Evolutionary conservation across 1,140 invertebrate genomes (phyloP).

Genomic region (Zaprionus gabonicus): DNA sequence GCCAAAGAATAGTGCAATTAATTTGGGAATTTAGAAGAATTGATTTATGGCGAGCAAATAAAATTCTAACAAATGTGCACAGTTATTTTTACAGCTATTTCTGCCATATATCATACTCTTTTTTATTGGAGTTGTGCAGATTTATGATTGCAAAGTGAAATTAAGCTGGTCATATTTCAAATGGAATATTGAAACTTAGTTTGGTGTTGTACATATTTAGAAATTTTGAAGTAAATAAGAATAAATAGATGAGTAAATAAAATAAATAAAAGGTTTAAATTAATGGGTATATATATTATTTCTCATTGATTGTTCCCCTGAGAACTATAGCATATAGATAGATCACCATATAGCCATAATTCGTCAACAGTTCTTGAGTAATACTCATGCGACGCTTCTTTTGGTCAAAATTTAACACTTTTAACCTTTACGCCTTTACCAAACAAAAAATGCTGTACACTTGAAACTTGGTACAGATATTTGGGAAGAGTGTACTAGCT

Average conservation of each 20-base stretch:
- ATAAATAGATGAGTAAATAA: neutral
- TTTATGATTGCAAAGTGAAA: neutral
- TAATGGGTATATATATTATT: too few species aligned
- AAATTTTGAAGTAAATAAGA: neutral
- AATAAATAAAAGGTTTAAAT: too few species aligned
- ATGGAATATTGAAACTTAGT: neutral
- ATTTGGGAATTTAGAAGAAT: conserved; percentile 1
- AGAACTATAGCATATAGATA: too few species aligned
- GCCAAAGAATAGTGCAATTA: neutral
- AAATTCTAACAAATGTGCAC: conserved; percentile 6
- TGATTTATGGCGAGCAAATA: neutral
- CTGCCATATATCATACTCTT: neutral
- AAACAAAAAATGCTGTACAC: too few species aligned
- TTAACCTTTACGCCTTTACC: too few species aligned
- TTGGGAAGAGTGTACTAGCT: too few species aligned
- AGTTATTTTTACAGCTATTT: conserved; percentile 1
- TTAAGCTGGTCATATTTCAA: neutral
- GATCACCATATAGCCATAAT: too few species aligned
- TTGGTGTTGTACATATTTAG: neutral
- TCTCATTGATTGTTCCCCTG: too few species aligned
- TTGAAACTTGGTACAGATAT: too few species aligned
- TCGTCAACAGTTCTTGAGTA: too few species aligned
- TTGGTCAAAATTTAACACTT: too few species aligned
- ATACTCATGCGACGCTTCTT: too few species aligned
- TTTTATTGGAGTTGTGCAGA: neutral